A percentile compares a stretch with the other conserved stretches of the same genome.
Conservation (phyloP, 2,888 invertebrate genomes). For the Blera fallax region DNA sequence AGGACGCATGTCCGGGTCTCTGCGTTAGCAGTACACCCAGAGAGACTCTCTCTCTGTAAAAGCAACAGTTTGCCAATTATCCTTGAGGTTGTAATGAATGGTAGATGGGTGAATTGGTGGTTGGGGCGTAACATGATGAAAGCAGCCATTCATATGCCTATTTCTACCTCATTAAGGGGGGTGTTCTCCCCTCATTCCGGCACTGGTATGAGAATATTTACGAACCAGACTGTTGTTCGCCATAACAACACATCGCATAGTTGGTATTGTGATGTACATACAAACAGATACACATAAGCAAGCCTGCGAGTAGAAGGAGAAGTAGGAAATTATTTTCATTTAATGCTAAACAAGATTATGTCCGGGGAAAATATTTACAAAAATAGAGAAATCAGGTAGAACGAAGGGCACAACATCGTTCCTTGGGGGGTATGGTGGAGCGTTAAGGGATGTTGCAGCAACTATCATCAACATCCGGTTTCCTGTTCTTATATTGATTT, state of each 20-base stretch:
- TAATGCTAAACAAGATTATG: conserved; percentile 11
- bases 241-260: conserved; percentile 57
- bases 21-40: neutral
- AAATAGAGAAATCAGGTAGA: conserved; percentile 29
- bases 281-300: neutral
- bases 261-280: conserved; percentile 17
- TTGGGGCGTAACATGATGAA: no score
- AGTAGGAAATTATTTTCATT: conserved; percentile 18
- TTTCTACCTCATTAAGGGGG: conserved; percentile 45
- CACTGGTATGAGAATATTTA: conserved; percentile 10
- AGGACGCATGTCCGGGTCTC: conserved; percentile 53
- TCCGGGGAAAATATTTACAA: conserved; percentile 7
- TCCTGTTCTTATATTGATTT: conserved; percentile 29
- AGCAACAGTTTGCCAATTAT: conserved; percentile 69
- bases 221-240: conserved; percentile 48
- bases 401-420: neutral
- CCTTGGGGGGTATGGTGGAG: neutral
- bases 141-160: conserved; percentile 43
- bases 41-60: conserved; percentile 22
- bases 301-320: neutral
- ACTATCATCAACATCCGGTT: conserved; percentile 17
- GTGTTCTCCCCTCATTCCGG: neutral
- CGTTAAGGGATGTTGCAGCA: neutral
- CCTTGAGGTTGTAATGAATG: conserved; percentile 21
- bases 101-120: neutral